Evolutionary conservation across 2,888 invertebrate species (phyloP).

Genomic region (Oithona nana): DNA sequence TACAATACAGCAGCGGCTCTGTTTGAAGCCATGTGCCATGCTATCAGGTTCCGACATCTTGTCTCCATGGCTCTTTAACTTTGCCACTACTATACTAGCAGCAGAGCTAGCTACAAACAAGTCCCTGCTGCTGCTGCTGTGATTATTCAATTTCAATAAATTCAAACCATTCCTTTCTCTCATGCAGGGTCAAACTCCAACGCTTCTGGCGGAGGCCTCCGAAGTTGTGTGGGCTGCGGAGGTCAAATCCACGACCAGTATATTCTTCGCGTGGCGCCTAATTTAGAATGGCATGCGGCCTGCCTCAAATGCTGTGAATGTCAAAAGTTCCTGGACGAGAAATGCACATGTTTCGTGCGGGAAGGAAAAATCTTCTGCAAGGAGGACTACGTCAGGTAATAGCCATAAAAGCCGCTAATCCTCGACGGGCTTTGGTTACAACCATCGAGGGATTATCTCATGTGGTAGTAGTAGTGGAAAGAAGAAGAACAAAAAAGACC

Average conservation of each 20-base stretch:
- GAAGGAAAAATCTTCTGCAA: conserved; percentile 98
- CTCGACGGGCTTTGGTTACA: conserved; percentile 7
- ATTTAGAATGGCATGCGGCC: conserved; percentile 97
- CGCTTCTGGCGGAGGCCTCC: not conserved
- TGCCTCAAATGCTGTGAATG: conserved; percentile 65
- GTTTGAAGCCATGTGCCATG: too few species aligned
- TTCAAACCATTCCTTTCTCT: too few species aligned
- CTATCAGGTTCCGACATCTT: too few species aligned
- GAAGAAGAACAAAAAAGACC: too few species aligned
- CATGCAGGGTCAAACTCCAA: too few species aligned
- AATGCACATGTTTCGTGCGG: conserved; percentile 94
- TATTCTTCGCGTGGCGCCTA: conserved; percentile 91
- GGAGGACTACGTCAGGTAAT: conserved; percentile 89
- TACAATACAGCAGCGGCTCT: too few species aligned
- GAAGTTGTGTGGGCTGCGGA: conserved; percentile 82
- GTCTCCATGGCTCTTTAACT: too few species aligned
- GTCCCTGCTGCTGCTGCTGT: not conserved
- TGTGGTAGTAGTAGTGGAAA: too few species aligned
- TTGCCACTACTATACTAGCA: too few species aligned
- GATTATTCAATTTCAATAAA: too few species aligned
- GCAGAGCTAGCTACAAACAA: too few species aligned
- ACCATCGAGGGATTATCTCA: conserved; percentile 13
- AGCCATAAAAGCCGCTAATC: conserved; percentile 4
- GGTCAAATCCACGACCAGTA: conserved; percentile 96
- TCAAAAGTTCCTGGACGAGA: conserved; percentile 87